Evolutionary conservation across 2,888 invertebrate genomes (phyloP), one percentile per base, ranked within the genome.

Genomic region (Chirona hameri): DNA sequence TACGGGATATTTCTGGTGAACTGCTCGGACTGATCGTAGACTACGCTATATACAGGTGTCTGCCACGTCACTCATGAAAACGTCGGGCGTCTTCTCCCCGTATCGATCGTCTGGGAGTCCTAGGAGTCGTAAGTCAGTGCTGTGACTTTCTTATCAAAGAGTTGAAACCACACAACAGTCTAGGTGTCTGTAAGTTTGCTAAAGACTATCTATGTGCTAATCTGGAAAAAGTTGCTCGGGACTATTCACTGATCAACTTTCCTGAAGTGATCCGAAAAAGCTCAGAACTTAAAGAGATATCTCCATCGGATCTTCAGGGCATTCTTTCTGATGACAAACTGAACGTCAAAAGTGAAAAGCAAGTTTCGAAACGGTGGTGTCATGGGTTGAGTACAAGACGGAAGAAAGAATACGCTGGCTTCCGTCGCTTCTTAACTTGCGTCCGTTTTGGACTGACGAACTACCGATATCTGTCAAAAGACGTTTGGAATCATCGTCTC

Each of bases 31-130:
- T 91, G 72, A 91, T 95, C 83, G 90, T 95, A 82, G 93, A 94
- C 86, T 94, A 92, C 87, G 93, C 93, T 0, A n/a, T 94, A 95
- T 87, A 93, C 93, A 7, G 93, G 93, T 72, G 88, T 89, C 29
- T 93, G 93, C 86, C 87, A 88, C 82, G 91, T 94, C 69, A 91
- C 90, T 9, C 89, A 90, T 69, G 90, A 91, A 52, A 94, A 93
- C 87, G 93, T 94, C 10, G 92, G 93, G 87, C 89, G 90, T 84
- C 89, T 94, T 69, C 88, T 94, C 81, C 91, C 92, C 0, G 91
- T 91, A 84, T 93, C 94, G 4, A 94, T 87, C 91, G 92, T 85
- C 92, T 93, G 86, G 92, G 93, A 86, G 91, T 94, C 14, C 89
- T 92, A 24, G 93, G 92, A n/a, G 90, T 93, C 29, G 91, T 93